Evolutionary conservation across 2,888 invertebrate species (phyloP), one percentile per base, ranked within the genome.

Genomic region (Cephus pulcher): DNA sequence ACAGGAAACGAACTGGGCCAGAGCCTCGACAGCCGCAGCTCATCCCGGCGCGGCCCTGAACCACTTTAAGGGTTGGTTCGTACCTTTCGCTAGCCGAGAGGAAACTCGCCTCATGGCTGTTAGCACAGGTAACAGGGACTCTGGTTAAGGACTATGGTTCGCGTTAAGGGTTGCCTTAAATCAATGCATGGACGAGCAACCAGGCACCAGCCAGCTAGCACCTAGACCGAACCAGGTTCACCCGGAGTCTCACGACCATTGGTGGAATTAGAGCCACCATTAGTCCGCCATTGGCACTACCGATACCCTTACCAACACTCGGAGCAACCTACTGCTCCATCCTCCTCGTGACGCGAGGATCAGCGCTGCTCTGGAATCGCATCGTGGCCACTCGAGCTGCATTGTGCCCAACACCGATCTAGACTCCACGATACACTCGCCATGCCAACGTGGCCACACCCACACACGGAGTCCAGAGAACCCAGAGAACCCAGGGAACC

Each of bases 381-480:
- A 87, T 86, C 85, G 86, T 82, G 82, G 83, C 87, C 87, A 89
- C 88, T 88, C 86, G 84, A 87, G 85, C 87, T 87, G 84, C 87
- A 87, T 87, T 87, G 86, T 87, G 85, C 84, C 81, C 83, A 84
- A 82, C 85, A 84, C 84, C 83, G 84, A 85, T 83, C 82, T 30
- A 12, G 15, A 40, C 40, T 40, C 40, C 1, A 1, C 40, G 40
- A 40, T 40, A 15, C 15, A 40, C 40, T 40, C 40, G 40, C 40
- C 15, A 4, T 40, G 15, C 40, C 40, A 40, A 40, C 40, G 1
- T 40, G 4, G 40, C 40, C 40, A 78, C 84, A 11, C 78, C 71
- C 70, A 73, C 75, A 34, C 70, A 79, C 76, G 69, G 78, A 79
- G 12, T 12, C 35, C 70, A 70, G 34, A 11, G 11, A 35, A 35